These are phyloP conservation scores for Drosophila watanabei DNA, from an alignment of 1,140 invertebrate genomes.

Conservation along the genomic window DNA sequence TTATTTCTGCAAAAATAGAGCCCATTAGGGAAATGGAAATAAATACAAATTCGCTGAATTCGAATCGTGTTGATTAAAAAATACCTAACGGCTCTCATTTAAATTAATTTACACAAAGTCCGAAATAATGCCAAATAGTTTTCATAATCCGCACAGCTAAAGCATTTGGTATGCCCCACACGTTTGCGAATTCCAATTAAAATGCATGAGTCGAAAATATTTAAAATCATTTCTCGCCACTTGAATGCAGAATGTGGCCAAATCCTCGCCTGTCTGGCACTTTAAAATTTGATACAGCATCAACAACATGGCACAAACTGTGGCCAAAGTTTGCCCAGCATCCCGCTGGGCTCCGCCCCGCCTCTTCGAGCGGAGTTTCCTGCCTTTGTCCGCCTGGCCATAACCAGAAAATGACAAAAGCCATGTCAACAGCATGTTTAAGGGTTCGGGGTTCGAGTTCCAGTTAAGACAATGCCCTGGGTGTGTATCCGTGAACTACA, in stretches of 20 bases:
- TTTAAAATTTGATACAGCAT: slow-evolving; percentile 68
- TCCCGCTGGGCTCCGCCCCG: no score
- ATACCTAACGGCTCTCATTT: slow-evolving; percentile 19
- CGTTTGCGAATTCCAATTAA: slow-evolving; percentile 38
- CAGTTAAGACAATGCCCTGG: slow-evolving; percentile 70
- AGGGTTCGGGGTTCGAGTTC: slow-evolving; percentile 57
- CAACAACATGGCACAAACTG: slow-evolving; percentile 65
- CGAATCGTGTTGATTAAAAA: slow-evolving; percentile 24
- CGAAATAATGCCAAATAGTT: slow-evolving; percentile 14
- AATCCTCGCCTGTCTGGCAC: slow-evolving; percentile 6
- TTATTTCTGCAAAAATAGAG: not conserved
- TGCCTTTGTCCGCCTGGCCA: slow-evolving; percentile 74
- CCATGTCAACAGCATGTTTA: slow-evolving; percentile 80
- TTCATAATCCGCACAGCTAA: slow-evolving; percentile 35
- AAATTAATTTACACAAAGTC: slow-evolving; percentile 39
- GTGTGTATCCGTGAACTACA: slow-evolving; percentile 18
- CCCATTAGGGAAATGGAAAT: slow-evolving; percentile 2
- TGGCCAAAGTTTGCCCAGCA: slow-evolving; percentile 40
- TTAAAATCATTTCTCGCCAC: slow-evolving; percentile 52
- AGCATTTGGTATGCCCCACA: slow-evolving; percentile 24
- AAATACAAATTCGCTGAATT: slow-evolving; percentile 3
- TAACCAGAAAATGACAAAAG: slow-evolving; percentile 83
- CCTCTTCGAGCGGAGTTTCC: slow-evolving; percentile 36
- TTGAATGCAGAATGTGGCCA: slow-evolving; percentile 37
- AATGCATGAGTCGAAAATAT: slow-evolving; percentile 40